A percentile compares a stretch with the other conserved stretches of the same genome.
Evolutionary conservation across 2,113 vertebrate genomes (phyloP).

Genomic region (Erythrocercus mccallii): DNA sequence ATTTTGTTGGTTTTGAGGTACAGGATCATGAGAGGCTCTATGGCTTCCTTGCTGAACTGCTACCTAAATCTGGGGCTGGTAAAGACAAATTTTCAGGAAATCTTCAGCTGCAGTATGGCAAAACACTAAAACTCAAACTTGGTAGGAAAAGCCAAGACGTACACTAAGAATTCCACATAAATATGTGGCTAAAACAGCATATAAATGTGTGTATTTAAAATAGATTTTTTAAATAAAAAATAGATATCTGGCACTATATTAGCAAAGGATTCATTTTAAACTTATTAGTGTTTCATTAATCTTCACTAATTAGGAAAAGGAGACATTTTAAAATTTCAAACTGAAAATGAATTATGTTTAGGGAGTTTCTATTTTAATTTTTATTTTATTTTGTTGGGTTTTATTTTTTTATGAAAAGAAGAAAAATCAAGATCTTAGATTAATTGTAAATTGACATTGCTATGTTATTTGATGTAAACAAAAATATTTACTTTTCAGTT

Average conservation of each 20-base stretch:
- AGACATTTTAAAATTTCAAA: neutral
- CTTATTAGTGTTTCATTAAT: neutral
- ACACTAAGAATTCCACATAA: neutral
- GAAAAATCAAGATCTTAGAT: neutral
- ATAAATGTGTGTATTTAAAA: neutral
- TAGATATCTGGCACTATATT: neutral
- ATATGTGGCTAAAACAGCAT: neutral
- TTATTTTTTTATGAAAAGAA: neutral
- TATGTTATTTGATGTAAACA: neutral
- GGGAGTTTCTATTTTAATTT: neutral
- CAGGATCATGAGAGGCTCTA: neutral
- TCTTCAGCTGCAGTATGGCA: neutral
- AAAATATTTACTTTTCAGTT: neutral
- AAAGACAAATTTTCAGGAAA: neutral
- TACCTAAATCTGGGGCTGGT: neutral
- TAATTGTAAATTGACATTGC: neutral
- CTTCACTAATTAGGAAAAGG: neutral
- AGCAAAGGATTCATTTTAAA: neutral
- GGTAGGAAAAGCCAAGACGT: neutral
- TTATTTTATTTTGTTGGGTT: neutral
- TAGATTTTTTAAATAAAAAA: neutral
- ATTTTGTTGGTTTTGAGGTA: neutral
- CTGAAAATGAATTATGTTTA: neutral
- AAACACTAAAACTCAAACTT: neutral
- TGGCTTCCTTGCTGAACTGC: neutral